Percentiles rank a stretch among this genome's conserved stretches.
These are phyloP conservation scores for Drosophila mulleri DNA, from an alignment of 2,888 invertebrate genomes.

Conservation along the genomic window DNA sequence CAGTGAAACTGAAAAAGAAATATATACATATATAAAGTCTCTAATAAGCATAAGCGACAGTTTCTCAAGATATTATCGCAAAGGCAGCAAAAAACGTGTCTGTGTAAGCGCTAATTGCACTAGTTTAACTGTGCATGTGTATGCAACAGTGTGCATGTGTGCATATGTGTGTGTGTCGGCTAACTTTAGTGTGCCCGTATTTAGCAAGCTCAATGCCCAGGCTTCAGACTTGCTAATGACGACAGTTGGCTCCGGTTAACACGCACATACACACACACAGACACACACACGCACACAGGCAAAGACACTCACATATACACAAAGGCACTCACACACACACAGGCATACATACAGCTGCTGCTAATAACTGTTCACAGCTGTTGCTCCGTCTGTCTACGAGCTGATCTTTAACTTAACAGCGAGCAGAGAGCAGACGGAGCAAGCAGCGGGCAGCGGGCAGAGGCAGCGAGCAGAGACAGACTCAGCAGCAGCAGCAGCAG, in stretches of 20 bases:
- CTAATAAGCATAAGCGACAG: slow-evolving; percentile 67
- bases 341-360: slow-evolving; percentile 20
- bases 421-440: background rate
- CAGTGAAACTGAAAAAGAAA: slow-evolving; percentile 43
- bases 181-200: slow-evolving; percentile 79
- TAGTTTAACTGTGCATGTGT: slow-evolving; percentile 39
- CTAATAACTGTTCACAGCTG: slow-evolving; percentile 63
- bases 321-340: slow-evolving; percentile 18
- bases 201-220: slow-evolving; percentile 75
- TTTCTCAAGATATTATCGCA: slow-evolving; percentile 55
- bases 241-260: slow-evolving; percentile 60
- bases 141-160: slow-evolving; percentile 10
- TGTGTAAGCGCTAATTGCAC: slow-evolving; percentile 54
- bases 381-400: slow-evolving; percentile 34
- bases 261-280: slow-evolving; percentile 16
- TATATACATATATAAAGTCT: slow-evolving; percentile 1
- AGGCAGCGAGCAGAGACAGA: background rate
- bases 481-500: slow-evolving; percentile 5
- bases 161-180: slow-evolving; percentile 57
- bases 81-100: slow-evolving; percentile 16
- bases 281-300: too few species aligned
- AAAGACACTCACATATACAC: slow-evolving; percentile 10
- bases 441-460: background rate
- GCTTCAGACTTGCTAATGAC: slow-evolving; percentile 65
- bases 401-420: slow-evolving; percentile 50